phyloP scores from a whole-genome alignment of 23 tunicate genomes.

The Styela plicata region DNA sequence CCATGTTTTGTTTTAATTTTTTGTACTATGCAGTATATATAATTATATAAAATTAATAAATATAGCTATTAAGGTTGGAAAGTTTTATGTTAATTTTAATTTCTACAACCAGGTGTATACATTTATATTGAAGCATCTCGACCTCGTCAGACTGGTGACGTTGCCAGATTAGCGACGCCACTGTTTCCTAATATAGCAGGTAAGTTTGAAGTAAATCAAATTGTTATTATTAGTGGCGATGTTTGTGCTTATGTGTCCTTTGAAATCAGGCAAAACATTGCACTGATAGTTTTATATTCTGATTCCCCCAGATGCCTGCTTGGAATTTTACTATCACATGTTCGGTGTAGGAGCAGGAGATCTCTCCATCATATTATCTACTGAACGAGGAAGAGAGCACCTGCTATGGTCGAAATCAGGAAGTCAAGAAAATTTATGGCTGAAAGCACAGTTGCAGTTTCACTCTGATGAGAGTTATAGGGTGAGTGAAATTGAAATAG shows the following conservation, averaged over 20 bases:
- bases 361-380: conserved; percentile 32
- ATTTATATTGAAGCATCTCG: conserved; percentile 75
- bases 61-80: no score
- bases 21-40: no score
- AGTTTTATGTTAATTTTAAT: no score
- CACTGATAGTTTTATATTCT: no score
- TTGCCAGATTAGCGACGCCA: conserved; percentile 60
- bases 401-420: conserved; percentile 62
- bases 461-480: conserved; percentile 30
- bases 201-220: not conserved
- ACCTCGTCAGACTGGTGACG: conserved; percentile 51
- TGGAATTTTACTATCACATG: conserved; percentile 82
- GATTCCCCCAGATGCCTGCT: conserved; percentile 66
- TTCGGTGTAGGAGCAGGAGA: conserved; percentile 77
- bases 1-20: no score
- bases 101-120: conserved; percentile 40
- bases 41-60: no score
- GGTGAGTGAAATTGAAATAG: conserved; percentile 34
- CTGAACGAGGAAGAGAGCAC: conserved; percentile 9
- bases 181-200: conserved; percentile 41
- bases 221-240: no score
- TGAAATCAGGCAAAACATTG: no score
- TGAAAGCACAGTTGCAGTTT: conserved; percentile 41
- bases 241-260: no score
- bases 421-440: conserved; percentile 66